These are phyloP conservation scores for Drosophila sp. DNA, from an alignment of 1,140 invertebrate species.

Conservation along the genomic window DNA sequence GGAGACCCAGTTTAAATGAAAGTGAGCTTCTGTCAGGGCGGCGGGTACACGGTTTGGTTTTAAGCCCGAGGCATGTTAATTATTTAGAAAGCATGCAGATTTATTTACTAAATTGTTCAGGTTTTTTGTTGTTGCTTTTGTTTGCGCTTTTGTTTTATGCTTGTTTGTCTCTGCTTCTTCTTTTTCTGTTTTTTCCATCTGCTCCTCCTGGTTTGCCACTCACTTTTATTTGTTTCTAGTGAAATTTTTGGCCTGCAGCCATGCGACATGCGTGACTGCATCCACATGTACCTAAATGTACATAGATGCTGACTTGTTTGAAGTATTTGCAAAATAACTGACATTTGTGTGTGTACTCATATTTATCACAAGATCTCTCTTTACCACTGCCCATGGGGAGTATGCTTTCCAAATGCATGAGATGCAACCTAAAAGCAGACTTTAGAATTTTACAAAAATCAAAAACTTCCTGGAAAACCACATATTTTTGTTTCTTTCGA, in stretches of 20 bases:
- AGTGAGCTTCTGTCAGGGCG: slow-evolving; percentile 34
- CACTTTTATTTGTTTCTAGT: slow-evolving; percentile 32
- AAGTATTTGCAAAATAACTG: neutral
- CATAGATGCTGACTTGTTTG: neutral
- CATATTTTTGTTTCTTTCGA: too few species aligned
- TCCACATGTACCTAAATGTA: neutral
- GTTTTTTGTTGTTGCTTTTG: slow-evolving; percentile 34
- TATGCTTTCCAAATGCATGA: neutral
- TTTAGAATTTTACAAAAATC: neutral
- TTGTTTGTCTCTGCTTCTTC: slow-evolving; percentile 16
- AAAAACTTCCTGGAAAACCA: too few species aligned
- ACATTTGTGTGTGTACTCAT: neutral
- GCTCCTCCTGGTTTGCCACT: slow-evolving; percentile 8
- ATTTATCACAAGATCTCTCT: neutral
- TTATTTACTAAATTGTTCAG: slow-evolving; percentile 71
- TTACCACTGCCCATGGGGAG: neutral
- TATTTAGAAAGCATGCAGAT: slow-evolving; percentile 80
- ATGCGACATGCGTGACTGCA: slow-evolving; percentile 38
- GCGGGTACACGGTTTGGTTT: neutral
- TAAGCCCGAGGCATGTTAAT: slow-evolving; percentile 66
- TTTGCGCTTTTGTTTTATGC: slow-evolving; percentile 53
- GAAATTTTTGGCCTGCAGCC: slow-evolving; percentile 15
- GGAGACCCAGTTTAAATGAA: slow-evolving; percentile 53
- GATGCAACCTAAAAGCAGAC: neutral
- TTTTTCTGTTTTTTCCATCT: slow-evolving; percentile 18